Percentiles rank a stretch among this genome's conserved stretches.
phyloP scores from a whole-genome alignment of 2,888 invertebrate genomes.

The Gryllus longicercus region DNA sequence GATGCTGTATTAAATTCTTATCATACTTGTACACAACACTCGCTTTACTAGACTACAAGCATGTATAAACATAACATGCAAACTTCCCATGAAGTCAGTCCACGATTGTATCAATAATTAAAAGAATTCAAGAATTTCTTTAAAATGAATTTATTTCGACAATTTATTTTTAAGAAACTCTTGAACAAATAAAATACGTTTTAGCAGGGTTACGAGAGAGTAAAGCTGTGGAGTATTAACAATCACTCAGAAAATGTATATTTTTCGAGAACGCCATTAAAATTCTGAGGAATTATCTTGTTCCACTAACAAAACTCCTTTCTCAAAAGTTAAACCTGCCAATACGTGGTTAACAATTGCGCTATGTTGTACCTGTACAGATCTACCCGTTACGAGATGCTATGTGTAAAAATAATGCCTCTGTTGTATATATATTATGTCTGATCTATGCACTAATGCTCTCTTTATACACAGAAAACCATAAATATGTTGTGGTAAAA shows the following conservation, averaged over 20 bases:
- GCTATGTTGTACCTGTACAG: background rate
- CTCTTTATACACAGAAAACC: background rate
- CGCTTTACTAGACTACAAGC: background rate
- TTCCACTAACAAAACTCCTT: background rate
- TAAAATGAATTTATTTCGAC: background rate
- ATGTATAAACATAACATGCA: background rate
- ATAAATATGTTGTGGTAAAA: background rate
- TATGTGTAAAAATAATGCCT: conserved; percentile 11
- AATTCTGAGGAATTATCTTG: background rate
- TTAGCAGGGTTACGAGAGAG: background rate
- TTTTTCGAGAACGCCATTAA: background rate
- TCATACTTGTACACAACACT: too few species aligned
- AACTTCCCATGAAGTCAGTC: background rate
- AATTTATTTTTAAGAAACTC: background rate
- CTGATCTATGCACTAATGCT: background rate
- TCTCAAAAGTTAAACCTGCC: background rate
- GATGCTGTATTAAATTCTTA: too few species aligned
- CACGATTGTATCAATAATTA: background rate
- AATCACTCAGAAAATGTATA: background rate
- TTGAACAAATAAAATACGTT: background rate
- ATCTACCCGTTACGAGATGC: background rate
- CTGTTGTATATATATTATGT: conserved; percentile 17
- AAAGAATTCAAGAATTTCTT: conserved; percentile 2
- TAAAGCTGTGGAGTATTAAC: background rate
- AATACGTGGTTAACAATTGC: background rate